phyloP scores from a whole-genome alignment of 2,888 invertebrate species.

The Polia nebulosa region DNA sequence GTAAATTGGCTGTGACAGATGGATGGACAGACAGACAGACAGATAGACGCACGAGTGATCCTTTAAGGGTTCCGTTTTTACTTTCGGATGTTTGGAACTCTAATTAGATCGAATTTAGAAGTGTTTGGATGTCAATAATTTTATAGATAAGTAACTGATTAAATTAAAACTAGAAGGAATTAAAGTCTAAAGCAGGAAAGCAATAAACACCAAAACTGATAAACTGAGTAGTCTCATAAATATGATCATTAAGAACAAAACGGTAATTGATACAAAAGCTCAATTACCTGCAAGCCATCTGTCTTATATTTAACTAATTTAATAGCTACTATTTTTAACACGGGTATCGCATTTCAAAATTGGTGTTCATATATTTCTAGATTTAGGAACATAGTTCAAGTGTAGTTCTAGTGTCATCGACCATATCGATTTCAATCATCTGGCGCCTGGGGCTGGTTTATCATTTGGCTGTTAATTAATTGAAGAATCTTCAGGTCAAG shows the following conservation, averaged over 20 bases:
- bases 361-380: conserved; percentile 1
- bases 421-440: conserved; percentile 32
- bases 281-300: background rate
- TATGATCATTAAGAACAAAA: background rate
- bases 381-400: background rate
- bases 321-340: background rate
- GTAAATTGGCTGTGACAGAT: no score
- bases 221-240: background rate
- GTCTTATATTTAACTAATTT: background rate
- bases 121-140: background rate
- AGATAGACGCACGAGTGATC: no score
- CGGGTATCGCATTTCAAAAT: conserved; percentile 21
- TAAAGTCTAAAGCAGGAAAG: conserved; percentile 4
- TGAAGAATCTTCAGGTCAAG: conserved; percentile 2
- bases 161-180: background rate
- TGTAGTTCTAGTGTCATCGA: conserved; percentile 24
- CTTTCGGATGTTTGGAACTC: no score
- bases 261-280: conserved; percentile 22
- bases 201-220: background rate
- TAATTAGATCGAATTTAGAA: no score
- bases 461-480: conserved; percentile 15
- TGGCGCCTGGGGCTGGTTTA: conserved; percentile 1
- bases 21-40: no score
- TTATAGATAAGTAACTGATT: background rate
- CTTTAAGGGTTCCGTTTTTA: no score